A percentile compares a stretch with the other conserved stretches of the same genome.
Conservation (phyloP, 1,140 invertebrate genomes). For the Pseudomyrmex dendroicus region DNA sequence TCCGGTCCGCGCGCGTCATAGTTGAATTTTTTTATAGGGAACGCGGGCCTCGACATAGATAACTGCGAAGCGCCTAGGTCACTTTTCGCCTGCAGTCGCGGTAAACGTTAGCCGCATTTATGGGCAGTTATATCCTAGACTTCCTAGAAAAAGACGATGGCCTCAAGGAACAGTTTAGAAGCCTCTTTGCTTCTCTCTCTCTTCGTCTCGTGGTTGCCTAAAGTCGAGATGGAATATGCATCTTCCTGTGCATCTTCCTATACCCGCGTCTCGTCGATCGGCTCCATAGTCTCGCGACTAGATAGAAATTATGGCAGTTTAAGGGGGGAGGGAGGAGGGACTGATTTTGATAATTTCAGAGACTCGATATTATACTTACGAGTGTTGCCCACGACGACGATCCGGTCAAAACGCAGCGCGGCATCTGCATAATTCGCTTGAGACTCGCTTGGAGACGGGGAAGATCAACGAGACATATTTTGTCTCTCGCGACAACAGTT, state of each 20-base stretch:
- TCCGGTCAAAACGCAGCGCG: slow-evolving; percentile 64
- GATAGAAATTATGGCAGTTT: slow-evolving; percentile 60
- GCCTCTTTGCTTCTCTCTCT: slow-evolving; percentile 18
- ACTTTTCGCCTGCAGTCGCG: slow-evolving; percentile 47
- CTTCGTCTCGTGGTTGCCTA: neutral
- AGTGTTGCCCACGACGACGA: slow-evolving; percentile 60
- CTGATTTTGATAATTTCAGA: slow-evolving; percentile 76
- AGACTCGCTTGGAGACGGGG: slow-evolving; percentile 23
- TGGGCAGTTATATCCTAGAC: slow-evolving; percentile 60
- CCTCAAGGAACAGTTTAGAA: slow-evolving; percentile 66
- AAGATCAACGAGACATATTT: slow-evolving; percentile 4
- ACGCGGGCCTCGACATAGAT: neutral
- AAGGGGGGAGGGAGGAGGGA: slow-evolving; percentile 27
- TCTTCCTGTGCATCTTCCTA: slow-evolving; percentile 59
- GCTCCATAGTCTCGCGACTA: slow-evolving; percentile 46
- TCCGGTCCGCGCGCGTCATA: neutral
- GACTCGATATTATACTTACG: slow-evolving; percentile 71
- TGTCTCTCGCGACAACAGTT: slow-evolving; percentile 41
- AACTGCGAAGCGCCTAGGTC: slow-evolving; percentile 6
- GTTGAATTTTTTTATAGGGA: neutral
- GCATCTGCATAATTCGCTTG: slow-evolving; percentile 75
- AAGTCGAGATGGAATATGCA: slow-evolving; percentile 66
- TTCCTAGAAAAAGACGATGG: slow-evolving; percentile 68
- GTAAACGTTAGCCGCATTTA: slow-evolving; percentile 60
- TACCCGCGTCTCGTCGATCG: slow-evolving; percentile 45